Evolutionary conservation across 2,888 invertebrate genomes (phyloP).

Genomic region (Caenorhabditis plicata): DNA sequence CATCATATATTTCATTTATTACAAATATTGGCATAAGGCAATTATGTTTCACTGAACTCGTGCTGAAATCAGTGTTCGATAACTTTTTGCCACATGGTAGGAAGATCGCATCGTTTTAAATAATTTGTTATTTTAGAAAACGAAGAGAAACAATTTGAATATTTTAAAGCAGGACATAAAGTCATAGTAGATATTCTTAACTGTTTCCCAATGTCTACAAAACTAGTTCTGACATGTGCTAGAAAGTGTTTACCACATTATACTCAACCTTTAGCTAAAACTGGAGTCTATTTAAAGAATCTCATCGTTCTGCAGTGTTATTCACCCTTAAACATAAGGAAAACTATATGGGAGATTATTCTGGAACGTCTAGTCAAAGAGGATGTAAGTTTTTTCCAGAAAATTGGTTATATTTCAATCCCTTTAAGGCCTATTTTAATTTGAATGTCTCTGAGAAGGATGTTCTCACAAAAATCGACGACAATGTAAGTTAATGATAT

Average conservation of each 20-base stretch:
- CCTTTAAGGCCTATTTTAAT: too few relatives aligned
- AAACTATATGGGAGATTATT: slow-evolving; percentile 43
- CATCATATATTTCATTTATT: slow-evolving; percentile 21
- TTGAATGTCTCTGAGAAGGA: too few relatives aligned
- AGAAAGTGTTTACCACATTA: slow-evolving; percentile 26
- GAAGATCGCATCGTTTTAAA: too few relatives aligned
- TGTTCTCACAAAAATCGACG: too few relatives aligned
- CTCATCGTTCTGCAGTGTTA: slow-evolving; percentile 38
- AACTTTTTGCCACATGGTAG: slow-evolving; percentile 21
- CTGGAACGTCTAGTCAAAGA: slow-evolving; percentile 35
- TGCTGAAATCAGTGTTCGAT: slow-evolving; percentile 13
- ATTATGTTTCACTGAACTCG: slow-evolving; percentile 31
- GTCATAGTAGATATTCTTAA: slow-evolving; percentile 32
- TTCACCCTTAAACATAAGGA: slow-evolving; percentile 25
- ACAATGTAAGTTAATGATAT: too few relatives aligned
- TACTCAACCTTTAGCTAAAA: slow-evolving; percentile 9
- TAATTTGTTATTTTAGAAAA: slow-evolving; percentile 7
- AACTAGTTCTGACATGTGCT: slow-evolving; percentile 21
- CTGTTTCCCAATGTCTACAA: slow-evolving; percentile 43
- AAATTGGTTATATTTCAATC: not conserved
- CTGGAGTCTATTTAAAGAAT: slow-evolving; percentile 28
- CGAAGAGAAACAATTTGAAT: slow-evolving; percentile 18
- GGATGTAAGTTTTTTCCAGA: slow-evolving; percentile 37
- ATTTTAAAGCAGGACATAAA: slow-evolving; percentile 33
- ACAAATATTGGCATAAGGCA: slow-evolving; percentile 41